Evolutionary conservation across 2,797 vertebrate species (phyloP).

Genomic region (Nyctalus aviator): DNA sequence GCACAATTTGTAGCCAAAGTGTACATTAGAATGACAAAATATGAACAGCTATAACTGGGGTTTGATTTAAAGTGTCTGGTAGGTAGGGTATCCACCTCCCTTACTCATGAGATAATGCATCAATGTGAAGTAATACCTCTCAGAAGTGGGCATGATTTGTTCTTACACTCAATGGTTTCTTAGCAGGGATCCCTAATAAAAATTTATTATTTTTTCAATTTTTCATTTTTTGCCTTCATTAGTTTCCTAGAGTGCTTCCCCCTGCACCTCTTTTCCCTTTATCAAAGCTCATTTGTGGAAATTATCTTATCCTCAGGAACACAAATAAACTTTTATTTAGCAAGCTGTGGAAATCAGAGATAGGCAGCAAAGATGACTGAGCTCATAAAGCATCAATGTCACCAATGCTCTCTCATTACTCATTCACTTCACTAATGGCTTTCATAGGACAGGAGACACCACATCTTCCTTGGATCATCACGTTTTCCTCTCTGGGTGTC

Average conservation of each 20-base stretch:
- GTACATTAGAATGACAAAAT: neutral
- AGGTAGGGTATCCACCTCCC: neutral
- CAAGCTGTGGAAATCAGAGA: slow-evolving; percentile 76
- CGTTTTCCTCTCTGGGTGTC: slow-evolving; percentile 54
- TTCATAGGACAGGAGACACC: slow-evolving; percentile 70
- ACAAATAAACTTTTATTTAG: slow-evolving; percentile 86
- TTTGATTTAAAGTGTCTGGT: neutral
- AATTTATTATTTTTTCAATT: slow-evolving; percentile 80
- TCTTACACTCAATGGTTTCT: slow-evolving; percentile 40
- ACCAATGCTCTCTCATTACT: slow-evolving; percentile 79
- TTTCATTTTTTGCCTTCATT: slow-evolving; percentile 86
- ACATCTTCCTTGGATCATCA: slow-evolving; percentile 69
- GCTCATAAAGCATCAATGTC: slow-evolving; percentile 84
- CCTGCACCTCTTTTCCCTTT: slow-evolving; percentile 66
- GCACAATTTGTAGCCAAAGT: neutral
- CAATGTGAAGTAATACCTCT: neutral
- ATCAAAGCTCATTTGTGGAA: slow-evolving; percentile 82
- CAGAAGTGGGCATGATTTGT: slow-evolving; percentile 16
- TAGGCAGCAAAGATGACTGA: slow-evolving; percentile 70
- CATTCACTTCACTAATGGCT: slow-evolving; percentile 78
- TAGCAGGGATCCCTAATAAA: slow-evolving; percentile 69
- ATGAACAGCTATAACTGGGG: neutral
- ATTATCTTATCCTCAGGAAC: slow-evolving; percentile 79
- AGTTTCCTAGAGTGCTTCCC: slow-evolving; percentile 77
- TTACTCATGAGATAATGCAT: neutral